Evolutionary conservation across 2,888 invertebrate species (phyloP), one percentile per base, ranked within the genome.

Genomic region (Machimus atricapillus): DNA sequence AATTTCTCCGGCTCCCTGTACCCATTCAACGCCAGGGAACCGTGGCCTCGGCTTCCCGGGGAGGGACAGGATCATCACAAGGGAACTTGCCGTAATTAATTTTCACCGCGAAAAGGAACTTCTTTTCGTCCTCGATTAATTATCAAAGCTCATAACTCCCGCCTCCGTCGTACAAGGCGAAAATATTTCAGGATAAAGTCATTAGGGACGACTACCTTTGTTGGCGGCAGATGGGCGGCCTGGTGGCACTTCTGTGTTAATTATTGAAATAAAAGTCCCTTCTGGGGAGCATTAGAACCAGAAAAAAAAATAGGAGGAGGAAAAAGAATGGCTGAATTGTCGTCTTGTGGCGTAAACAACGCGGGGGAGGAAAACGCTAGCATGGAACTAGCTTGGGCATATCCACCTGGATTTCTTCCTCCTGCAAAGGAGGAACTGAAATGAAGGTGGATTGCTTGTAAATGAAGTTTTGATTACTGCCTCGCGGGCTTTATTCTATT

Each of bases 101-200:
- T 83, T 83, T 66, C 40, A 34, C 66, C 58, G 66, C 46, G 66
- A 16, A 79, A 79, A 23, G 46, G 52, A 78, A 78, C 78, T 66
- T 37, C 66, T 40, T 66, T 83, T 83, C 82, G 43, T 66, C 66
- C 82, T 83, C 82, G 66, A 83, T 83, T 83, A 83, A 83, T 83
- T 83, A 83, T 66, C 27, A 83, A 83, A 83, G 82, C 82, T 83
- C 82, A 83, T 83, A 83, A 83, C 46, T 83, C 66, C 66, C 79
- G 19, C 43, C 52, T 52, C 46, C 52, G n/a, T 52, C 52, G 66
- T 66, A 19, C 27, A 46, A 76, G 76, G 19, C 76, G 76, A 76
- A 52, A 52, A 23, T 79, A 79, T 52, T 52, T 79, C 79, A 31
- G 52, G 52, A 79, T 79, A 52, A 79, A 79, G 52, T 27, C 79